Evolutionary conservation across 2,888 invertebrate genomes (phyloP).

Genomic region (Steinernema scapterisci): DNA sequence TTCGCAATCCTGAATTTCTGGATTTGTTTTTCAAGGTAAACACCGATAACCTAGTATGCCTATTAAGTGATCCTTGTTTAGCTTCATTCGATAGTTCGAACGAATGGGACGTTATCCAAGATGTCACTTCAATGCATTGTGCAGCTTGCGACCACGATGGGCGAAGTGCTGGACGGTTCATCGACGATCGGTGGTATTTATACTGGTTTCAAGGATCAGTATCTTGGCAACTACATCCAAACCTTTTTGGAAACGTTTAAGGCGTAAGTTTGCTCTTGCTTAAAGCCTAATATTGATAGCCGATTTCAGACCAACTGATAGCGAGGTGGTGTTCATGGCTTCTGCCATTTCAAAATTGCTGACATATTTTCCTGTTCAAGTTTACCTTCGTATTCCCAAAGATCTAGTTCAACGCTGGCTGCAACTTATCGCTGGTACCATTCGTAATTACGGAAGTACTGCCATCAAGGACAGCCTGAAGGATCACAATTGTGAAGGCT

Average conservation of each 20-base stretch:
- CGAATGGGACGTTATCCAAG: slow-evolving; percentile 78
- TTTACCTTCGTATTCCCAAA: slow-evolving; percentile 65
- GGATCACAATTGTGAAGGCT: neutral
- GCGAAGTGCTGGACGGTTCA: slow-evolving; percentile 69
- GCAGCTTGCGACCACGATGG: slow-evolving; percentile 78
- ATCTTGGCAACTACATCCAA: slow-evolving; percentile 39
- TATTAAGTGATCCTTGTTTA: slow-evolving; percentile 53
- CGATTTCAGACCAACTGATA: slow-evolving; percentile 71
- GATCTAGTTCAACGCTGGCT: slow-evolving; percentile 68
- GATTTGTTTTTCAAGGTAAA: slow-evolving; percentile 40
- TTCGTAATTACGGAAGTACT: neutral
- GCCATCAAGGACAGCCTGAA: neutral
- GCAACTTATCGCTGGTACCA: slow-evolving; percentile 54
- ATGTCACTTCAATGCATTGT: slow-evolving; percentile 82
- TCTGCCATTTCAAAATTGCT: slow-evolving; percentile 75
- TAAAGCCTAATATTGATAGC: slow-evolving; percentile 3
- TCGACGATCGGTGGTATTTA: neutral
- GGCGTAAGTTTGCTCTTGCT: slow-evolving; percentile 35
- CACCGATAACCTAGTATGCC: too few relatives aligned
- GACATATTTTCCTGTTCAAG: slow-evolving; percentile 73
- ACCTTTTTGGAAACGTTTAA: slow-evolving; percentile 38
- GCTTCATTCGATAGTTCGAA: slow-evolving; percentile 80
- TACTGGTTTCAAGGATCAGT: slow-evolving; percentile 37
- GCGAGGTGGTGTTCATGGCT: slow-evolving; percentile 77
- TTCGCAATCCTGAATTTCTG: slow-evolving; percentile 78